Conservation (phyloP, 2,797 vertebrate genomes). For the Melopsittacus undulatus region DNA sequence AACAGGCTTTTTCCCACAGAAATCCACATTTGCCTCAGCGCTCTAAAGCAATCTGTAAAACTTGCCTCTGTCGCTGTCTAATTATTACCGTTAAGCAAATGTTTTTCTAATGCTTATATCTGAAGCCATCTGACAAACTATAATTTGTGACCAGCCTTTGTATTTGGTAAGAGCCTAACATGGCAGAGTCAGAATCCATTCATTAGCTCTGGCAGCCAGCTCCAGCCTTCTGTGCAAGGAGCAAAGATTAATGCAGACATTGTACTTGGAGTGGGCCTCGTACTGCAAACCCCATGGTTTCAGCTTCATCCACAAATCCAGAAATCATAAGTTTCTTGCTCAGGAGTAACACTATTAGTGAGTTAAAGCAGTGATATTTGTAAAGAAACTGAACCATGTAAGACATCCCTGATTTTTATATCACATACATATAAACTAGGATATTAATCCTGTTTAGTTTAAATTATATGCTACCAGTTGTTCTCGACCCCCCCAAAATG, state of each 20-base stretch:
- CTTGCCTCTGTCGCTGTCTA: slow-evolving; percentile 2
- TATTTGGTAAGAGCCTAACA: slow-evolving; percentile 48
- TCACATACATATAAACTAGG: background rate
- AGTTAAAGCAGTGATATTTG: slow-evolving; percentile 14
- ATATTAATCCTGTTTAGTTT: background rate
- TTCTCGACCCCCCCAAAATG: background rate
- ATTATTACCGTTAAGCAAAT: slow-evolving; percentile 60
- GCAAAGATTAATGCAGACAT: slow-evolving; percentile 33
- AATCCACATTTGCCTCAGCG: background rate
- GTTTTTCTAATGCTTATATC: slow-evolving; percentile 64
- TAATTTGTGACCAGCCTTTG: slow-evolving; percentile 65
- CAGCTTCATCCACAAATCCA: background rate
- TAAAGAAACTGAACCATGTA: background rate
- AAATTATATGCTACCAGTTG: background rate
- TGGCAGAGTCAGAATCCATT: slow-evolving; percentile 55
- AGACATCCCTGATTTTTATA: background rate
- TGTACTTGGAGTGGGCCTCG: slow-evolving; percentile 18
- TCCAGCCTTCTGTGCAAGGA: slow-evolving; percentile 55
- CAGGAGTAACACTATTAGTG: background rate
- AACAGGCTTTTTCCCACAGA: slow-evolving; percentile 4
- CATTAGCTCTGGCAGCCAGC: slow-evolving; percentile 51
- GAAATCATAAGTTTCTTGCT: background rate
- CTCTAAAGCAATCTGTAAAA: slow-evolving; percentile 51
- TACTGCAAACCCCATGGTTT: background rate
- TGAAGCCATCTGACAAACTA: slow-evolving; percentile 59